Base-by-base conservation (phyloP, 1,140 invertebrate species). In the Orchestia grillus region DNA sequence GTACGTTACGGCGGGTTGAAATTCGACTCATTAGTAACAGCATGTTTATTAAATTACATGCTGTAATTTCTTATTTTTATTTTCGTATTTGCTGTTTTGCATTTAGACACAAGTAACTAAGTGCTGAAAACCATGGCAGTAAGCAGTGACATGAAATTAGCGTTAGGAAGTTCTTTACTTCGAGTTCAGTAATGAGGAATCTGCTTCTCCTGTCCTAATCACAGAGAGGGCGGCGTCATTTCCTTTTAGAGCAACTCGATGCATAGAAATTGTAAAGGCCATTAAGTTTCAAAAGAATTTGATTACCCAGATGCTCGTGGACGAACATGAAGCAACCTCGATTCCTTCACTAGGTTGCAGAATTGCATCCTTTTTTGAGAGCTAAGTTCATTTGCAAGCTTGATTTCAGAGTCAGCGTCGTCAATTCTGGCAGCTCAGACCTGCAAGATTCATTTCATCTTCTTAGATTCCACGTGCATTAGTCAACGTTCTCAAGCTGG, bases 381-480 rank as follows among this genome's bases (percentile, higher is more conserved):
- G 15, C n/a, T 90, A 90, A 90, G 88, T 90, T 90, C 88, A 90
- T 90, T 90, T 90, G 88, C 88, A 43, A 90, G 41, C 88, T 42
- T 42, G 88, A 90, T 90, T 44, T 41, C 88, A 44, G n/a, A 90
- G 88, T 90, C 88, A 90, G 41, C n/a, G 43, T 44, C 88, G 88
- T 90, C 88, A 41, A 90, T 90, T 90, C 88, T 90, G n/a, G 28
- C 88, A 41, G 43, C 6, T 41, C 11, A 77, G 62, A 42, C 36
- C 28, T 90, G 41, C 41, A 90, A 45, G 92, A 94, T 47, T 94
- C 92, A 94, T 94, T 94, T 94, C 92, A 47, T 6, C 92, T 94
- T 94, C 92, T 94, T 94, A 94, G 92, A 94, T 94, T 94, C 44
- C 44, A 47, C 41, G 92, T 94, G 92, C 92, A 94, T 94, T 94